Evolutionary conservation across 2,797 vertebrate species (phyloP).

Genomic region (Poeciliopsis infans): DNA sequence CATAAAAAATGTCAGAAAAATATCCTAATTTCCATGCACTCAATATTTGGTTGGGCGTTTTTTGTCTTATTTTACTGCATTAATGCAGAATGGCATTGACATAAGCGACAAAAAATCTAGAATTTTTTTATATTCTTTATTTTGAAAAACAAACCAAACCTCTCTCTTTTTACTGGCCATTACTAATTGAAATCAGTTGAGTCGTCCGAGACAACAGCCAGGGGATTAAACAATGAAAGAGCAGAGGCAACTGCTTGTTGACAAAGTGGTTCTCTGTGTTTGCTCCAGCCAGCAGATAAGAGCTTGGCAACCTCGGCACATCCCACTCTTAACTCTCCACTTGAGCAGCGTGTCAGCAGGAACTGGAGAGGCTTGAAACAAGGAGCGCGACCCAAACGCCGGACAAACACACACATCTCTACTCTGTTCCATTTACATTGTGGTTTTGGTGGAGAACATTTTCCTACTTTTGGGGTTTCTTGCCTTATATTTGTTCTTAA

Average conservation of each 20-base stretch:
- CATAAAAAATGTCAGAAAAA: too few species aligned
- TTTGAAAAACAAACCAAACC: too few species aligned
- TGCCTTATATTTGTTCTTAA: not conserved
- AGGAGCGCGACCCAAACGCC: constrained; percentile 11
- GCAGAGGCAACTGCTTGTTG: constrained; percentile 11
- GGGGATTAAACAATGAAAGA: constrained; percentile 3
- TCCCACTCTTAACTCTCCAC: not conserved
- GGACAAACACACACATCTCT: constrained; percentile 11
- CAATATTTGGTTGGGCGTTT: too few species aligned
- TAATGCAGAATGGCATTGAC: too few species aligned
- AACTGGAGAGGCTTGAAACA: constrained; percentile 9
- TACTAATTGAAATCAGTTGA: not conserved
- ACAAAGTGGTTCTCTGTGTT: constrained; percentile 35
- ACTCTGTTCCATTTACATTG: not conserved
- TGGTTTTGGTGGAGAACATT: not conserved
- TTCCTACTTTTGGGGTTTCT: not conserved
- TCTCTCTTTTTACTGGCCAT: not conserved
- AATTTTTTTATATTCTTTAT: too few species aligned
- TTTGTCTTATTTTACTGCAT: too few species aligned
- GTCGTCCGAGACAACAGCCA: constrained; percentile 5
- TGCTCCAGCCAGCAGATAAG: constrained; percentile 36
- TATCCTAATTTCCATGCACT: too few species aligned
- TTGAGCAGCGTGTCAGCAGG: constrained; percentile 27
- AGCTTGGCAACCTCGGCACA: constrained; percentile 24
- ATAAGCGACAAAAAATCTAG: too few species aligned